phyloP scores from a whole-genome alignment of 1,140 invertebrate genomes.

The Odontomachus brunneus region DNA sequence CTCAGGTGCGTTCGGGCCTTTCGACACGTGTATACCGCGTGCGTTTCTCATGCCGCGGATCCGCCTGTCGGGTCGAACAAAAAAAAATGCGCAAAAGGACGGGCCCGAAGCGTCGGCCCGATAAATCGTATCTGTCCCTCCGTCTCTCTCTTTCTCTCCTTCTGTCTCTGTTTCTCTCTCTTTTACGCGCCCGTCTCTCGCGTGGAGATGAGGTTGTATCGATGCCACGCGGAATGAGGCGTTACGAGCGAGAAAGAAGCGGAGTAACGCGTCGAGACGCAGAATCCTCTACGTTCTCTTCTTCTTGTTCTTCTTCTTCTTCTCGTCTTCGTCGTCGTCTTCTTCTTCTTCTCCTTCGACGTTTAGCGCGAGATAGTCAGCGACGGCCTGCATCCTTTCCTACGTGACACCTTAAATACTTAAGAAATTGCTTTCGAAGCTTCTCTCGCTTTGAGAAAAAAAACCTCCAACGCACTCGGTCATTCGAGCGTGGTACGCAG shows the following conservation, averaged over 20 bases:
- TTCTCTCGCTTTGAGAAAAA: background rate
- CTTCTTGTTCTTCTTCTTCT: too few relatives aligned
- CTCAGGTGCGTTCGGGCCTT: slow-evolving; percentile 70
- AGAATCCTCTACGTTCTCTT: too few relatives aligned
- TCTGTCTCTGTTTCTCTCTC: too few relatives aligned
- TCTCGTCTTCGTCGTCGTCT: too few relatives aligned
- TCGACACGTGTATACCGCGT: slow-evolving; percentile 72
- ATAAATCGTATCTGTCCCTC: slow-evolving; percentile 62
- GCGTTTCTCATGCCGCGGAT: slow-evolving; percentile 65
- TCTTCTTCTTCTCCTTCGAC: too few relatives aligned
- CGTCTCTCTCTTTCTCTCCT: too few relatives aligned
- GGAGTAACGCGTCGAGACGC: background rate
- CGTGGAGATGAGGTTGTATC: slow-evolving; percentile 53
- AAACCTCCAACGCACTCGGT: slow-evolving; percentile 10
- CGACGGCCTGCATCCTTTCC: too few relatives aligned
- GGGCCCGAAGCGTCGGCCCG: slow-evolving; percentile 36
- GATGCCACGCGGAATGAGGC: slow-evolving; percentile 37
- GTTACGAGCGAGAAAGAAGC: slow-evolving; percentile 5
- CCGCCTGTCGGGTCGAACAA: slow-evolving; percentile 63
- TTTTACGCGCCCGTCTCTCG: slow-evolving; percentile 48
- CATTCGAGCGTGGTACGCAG: slow-evolving; percentile 1
- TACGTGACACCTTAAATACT: background rate
- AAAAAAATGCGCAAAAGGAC: slow-evolving; percentile 61
- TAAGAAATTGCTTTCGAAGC: background rate
- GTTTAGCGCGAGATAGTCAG: too few relatives aligned